Conservation (phyloP, 2,888 invertebrate species). For the Byasa hedistus region DNA sequence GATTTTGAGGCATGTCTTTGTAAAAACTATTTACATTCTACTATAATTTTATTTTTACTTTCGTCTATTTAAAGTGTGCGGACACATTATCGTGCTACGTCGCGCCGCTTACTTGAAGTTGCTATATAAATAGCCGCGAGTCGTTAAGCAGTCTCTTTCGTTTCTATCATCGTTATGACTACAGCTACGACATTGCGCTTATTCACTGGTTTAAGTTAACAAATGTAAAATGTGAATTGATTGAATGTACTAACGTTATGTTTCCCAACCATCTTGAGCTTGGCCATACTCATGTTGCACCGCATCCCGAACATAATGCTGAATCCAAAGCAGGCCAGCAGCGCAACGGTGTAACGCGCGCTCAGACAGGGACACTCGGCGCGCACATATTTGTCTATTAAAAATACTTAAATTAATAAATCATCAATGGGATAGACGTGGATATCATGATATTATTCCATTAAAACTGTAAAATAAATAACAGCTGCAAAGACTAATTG, state of each 20-base stretch:
- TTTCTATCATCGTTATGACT: too few relatives aligned
- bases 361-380: constrained; percentile 93
- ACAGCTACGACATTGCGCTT: too few relatives aligned
- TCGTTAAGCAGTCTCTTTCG: too few relatives aligned
- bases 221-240: background rate
- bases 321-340: constrained; percentile 93
- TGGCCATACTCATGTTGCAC: constrained; percentile 99
- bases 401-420: constrained; percentile 44
- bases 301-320: constrained; percentile 98
- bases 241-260: constrained; percentile 52
- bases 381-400: constrained; percentile 87
- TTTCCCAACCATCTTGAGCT: constrained; percentile 87
- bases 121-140: too few relatives aligned
- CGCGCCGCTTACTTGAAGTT: too few relatives aligned
- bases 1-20: too few relatives aligned
- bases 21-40: too few relatives aligned
- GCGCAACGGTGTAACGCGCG: constrained; percentile 92
- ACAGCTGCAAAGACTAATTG: background rate
- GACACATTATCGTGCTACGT: too few relatives aligned
- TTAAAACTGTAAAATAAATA: background rate
- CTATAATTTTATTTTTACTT: too few relatives aligned
- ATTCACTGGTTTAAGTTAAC: too few relatives aligned
- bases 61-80: too few relatives aligned
- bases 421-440: background rate
- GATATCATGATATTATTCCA: background rate